Conservation (phyloP, 2,113 vertebrate genomes). For the Herpailurus yagouaroundi region DNA sequence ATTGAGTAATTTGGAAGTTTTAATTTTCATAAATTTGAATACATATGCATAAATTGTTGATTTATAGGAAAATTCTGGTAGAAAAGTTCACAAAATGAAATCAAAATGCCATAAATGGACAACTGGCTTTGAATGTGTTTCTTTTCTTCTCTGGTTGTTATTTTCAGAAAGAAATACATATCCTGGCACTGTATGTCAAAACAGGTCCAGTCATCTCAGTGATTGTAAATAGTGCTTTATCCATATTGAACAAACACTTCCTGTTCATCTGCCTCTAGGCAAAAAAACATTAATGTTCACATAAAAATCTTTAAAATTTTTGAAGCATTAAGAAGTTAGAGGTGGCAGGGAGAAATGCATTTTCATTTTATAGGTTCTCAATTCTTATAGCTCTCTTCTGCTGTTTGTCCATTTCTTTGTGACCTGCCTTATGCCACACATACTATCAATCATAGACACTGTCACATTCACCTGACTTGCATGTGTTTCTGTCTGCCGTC, state of each 20-base stretch:
- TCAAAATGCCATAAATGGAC: neutral
- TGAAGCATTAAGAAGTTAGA: neutral
- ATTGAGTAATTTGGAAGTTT: slow-evolving; percentile 45
- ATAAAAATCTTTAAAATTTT: slow-evolving; percentile 38
- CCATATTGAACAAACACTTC: slow-evolving; percentile 30
- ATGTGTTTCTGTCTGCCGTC: neutral
- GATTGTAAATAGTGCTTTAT: slow-evolving; percentile 5
- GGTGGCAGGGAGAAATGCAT: neutral
- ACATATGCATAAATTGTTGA: slow-evolving; percentile 3
- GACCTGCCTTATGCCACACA: neutral
- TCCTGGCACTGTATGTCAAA: slow-evolving; percentile 31
- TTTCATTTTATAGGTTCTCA: slow-evolving; percentile 37
- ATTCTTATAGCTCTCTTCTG: neutral
- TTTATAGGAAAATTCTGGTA: neutral
- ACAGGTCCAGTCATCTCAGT: neutral
- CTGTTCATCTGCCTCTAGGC: slow-evolving; percentile 2
- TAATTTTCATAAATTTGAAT: slow-evolving; percentile 64
- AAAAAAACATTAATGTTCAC: slow-evolving; percentile 35
- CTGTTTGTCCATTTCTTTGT: neutral
- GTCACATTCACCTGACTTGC: neutral
- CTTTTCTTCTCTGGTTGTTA: neutral
- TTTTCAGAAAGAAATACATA: neutral
- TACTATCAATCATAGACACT: neutral
- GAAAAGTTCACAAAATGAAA: slow-evolving; percentile 44
- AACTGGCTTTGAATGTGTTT: neutral